These are phyloP conservation scores for Acleris literana DNA, from an alignment of 2,888 invertebrate species.

Conservation along the genomic window DNA sequence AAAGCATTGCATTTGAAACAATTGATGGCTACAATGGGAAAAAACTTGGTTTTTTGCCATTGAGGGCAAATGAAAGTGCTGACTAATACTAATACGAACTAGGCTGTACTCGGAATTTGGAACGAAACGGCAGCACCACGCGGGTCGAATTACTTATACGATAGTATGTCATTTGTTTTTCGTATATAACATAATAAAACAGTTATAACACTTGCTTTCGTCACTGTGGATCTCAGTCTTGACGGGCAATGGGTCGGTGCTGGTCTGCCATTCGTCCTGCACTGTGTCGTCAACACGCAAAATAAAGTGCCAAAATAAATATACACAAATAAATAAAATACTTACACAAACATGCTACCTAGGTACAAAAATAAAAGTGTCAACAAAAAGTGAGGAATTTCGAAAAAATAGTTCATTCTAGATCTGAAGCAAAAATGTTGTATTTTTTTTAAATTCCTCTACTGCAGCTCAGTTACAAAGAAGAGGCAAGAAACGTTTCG, in stretches of 20 bases:
- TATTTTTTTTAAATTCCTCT: too few relatives aligned
- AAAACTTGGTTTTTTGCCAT: too few relatives aligned
- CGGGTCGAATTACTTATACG: not conserved
- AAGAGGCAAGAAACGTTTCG: too few relatives aligned
- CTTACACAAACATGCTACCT: constrained; percentile 36
- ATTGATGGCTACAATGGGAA: too few relatives aligned
- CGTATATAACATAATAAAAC: constrained; percentile 9
- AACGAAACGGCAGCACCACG: not conserved
- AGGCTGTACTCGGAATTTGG: too few relatives aligned
- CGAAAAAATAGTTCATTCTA: too few relatives aligned
- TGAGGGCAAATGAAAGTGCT: too few relatives aligned
- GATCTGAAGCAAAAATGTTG: too few relatives aligned
- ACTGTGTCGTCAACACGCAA: constrained; percentile 57
- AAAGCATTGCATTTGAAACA: too few relatives aligned
- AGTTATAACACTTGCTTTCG: constrained; percentile 70
- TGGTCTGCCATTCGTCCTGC: constrained; percentile 55
- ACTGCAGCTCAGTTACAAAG: too few relatives aligned
- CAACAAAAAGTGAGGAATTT: too few relatives aligned
- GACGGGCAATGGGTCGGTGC: constrained; percentile 42
- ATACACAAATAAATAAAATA: constrained; percentile 42
- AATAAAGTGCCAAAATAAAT: constrained; percentile 44
- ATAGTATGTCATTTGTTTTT: not conserved
- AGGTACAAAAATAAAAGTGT: constrained; percentile 1
- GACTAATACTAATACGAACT: too few relatives aligned
- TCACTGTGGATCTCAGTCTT: constrained; percentile 66